Percentiles rank a stretch among this genome's conserved stretches.
Conservation (phyloP, 2,113 vertebrate species). For the Phainopepla nitens region DNA sequence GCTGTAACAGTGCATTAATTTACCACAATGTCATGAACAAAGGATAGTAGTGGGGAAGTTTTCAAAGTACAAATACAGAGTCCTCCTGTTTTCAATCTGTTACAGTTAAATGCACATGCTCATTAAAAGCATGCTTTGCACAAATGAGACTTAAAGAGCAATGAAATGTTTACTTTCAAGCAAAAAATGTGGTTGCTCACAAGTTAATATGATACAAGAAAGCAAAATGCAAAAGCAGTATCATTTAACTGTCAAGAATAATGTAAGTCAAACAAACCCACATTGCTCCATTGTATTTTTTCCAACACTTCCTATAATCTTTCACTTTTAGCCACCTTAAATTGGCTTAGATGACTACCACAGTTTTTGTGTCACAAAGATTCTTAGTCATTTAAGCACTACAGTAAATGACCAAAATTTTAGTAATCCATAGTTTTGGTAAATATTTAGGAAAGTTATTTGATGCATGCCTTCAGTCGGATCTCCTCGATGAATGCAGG, state of each 20-base stretch:
- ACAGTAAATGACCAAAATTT: not conserved
- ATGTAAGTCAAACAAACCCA: not conserved
- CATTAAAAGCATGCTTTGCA: constrained; percentile 3
- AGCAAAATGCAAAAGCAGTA: not conserved
- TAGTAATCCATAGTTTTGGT: not conserved
- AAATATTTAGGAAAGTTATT: not conserved
- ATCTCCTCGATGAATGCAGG: not conserved
- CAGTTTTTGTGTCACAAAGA: not conserved
- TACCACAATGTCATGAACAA: not conserved
- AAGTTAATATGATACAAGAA: not conserved
- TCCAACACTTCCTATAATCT: not conserved
- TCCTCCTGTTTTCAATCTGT: constrained; percentile 39
- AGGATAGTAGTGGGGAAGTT: constrained; percentile 29
- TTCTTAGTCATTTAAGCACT: not conserved
- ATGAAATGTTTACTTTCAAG: not conserved
- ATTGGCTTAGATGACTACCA: not conserved
- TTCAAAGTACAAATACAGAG: constrained; percentile 22
- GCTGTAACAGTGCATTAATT: not conserved
- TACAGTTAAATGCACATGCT: not conserved
- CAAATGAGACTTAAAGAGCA: not conserved
- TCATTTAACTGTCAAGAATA: not conserved
- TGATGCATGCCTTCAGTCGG: not conserved
- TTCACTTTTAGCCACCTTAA: not conserved
- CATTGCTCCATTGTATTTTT: not conserved
- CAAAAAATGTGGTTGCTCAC: not conserved